phyloP scores from a whole-genome alignment of 2,888 invertebrate genomes.

The Ommatoiulus sabulosus region DNA sequence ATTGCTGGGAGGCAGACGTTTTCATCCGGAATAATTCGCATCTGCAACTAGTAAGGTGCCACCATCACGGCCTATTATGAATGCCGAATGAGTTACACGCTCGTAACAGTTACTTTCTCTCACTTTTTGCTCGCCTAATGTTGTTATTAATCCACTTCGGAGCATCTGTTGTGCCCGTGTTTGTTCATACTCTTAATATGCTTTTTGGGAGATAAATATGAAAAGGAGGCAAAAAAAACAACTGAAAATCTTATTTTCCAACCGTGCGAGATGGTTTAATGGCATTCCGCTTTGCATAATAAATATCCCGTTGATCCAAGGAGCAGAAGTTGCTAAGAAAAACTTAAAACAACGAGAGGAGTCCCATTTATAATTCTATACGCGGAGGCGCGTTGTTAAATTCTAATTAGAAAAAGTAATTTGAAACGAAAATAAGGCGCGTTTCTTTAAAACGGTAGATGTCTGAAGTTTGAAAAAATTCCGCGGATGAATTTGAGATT shows the following conservation, averaged over 20 bases:
- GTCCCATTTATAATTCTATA: not conserved
- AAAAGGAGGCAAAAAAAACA: not conserved
- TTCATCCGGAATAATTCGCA: conserved; percentile 28
- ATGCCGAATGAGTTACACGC: conserved; percentile 19
- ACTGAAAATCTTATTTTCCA: conserved; percentile 12
- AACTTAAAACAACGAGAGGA: not conserved
- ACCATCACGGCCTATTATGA: not conserved
- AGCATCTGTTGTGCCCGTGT: conserved; percentile 18
- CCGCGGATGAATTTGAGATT: no score
- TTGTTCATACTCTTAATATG: not conserved
- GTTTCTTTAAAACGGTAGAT: not conserved
- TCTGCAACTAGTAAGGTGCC: not conserved
- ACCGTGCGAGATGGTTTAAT: conserved; percentile 1
- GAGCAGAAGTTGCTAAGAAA: not conserved
- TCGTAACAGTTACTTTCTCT: not conserved
- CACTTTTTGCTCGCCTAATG: not conserved
- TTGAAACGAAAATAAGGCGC: not conserved
- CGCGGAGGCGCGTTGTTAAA: not conserved
- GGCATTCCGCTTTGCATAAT: not conserved
- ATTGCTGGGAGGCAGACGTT: not conserved
- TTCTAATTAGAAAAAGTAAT: not conserved
- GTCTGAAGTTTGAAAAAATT: not conserved
- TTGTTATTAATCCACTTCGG: conserved; percentile 30
- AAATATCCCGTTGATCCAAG: not conserved
- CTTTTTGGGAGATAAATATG: conserved; percentile 1